Conservation (phyloP, 2,113 vertebrate genomes). For the Odobenus rosmarus region DNA sequence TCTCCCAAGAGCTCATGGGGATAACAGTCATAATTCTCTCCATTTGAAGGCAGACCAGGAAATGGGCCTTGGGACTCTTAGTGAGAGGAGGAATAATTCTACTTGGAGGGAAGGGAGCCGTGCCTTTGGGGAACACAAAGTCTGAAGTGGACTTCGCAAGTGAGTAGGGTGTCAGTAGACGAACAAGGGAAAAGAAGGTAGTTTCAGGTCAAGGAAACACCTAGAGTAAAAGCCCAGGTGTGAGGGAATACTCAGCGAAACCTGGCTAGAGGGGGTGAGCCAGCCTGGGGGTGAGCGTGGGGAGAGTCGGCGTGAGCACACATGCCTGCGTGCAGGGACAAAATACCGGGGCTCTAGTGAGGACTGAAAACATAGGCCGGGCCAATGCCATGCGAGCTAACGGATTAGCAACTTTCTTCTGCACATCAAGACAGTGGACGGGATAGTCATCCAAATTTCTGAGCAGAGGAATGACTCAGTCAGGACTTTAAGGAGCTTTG, state of each 20-base stretch:
- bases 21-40: neutral
- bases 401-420: neutral
- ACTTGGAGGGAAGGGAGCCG: neutral
- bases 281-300: neutral
- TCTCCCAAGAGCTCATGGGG: neutral
- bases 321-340: fast-evolving
- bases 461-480: neutral
- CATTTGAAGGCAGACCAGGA: neutral
- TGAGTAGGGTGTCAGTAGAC: neutral
- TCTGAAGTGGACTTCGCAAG: neutral
- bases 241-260: neutral
- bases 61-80: neutral
- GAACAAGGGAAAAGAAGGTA: neutral
- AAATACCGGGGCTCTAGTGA: neutral
- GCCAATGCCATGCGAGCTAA: neutral
- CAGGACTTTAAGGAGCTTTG: neutral
- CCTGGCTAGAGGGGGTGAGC: fast-evolving
- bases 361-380: neutral
- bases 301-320: fast-evolving
- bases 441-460: neutral
- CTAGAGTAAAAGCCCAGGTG: neutral
- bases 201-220: neutral
- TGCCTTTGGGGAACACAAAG: neutral
- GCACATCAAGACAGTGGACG: no score
- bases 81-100: neutral